Conservation (phyloP, 2,888 invertebrate species). For the Dicyrtomina minuta region DNA sequence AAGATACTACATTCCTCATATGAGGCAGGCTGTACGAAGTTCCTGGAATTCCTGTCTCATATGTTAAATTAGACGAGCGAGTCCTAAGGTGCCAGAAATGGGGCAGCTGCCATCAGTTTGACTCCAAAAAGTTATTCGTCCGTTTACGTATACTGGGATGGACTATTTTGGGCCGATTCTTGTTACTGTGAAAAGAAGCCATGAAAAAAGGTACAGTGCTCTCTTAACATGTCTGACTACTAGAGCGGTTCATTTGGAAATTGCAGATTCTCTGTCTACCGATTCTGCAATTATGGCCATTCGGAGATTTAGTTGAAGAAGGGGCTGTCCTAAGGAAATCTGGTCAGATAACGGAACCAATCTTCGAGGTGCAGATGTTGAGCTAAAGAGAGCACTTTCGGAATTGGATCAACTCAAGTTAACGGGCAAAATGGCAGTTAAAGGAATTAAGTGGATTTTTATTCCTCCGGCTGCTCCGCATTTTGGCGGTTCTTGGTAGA, state of each 20-base stretch:
- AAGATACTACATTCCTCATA: constrained; percentile 10
- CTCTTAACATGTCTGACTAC: constrained; percentile 57
- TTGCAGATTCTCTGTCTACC: constrained; percentile 54
- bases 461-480: constrained; percentile 10
- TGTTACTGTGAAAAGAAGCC: constrained; percentile 26
- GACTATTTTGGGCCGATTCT: constrained; percentile 40
- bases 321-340: constrained; percentile 55
- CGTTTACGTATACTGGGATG: constrained; percentile 31
- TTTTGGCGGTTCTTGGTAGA: constrained; percentile 30
- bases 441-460: constrained; percentile 29
- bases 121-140: constrained; percentile 5
- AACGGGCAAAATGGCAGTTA: not conserved
- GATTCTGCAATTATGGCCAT: constrained; percentile 54
- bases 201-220: constrained; percentile 23
- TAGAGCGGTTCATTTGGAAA: constrained; percentile 56
- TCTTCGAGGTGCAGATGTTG: constrained; percentile 56
- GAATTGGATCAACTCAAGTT: constrained; percentile 49
- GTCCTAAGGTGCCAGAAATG: constrained; percentile 28
- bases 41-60: constrained; percentile 16
- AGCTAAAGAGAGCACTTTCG: constrained; percentile 61
- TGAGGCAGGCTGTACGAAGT: constrained; percentile 21
- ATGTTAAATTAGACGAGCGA: constrained; percentile 22
- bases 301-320: constrained; percentile 54
- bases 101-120: constrained; percentile 20
- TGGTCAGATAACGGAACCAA: constrained; percentile 57